Evolutionary conservation across 2,797 vertebrate genomes (phyloP), one percentile per base, ranked within the genome.

Genomic region (Falco concolor): DNA sequence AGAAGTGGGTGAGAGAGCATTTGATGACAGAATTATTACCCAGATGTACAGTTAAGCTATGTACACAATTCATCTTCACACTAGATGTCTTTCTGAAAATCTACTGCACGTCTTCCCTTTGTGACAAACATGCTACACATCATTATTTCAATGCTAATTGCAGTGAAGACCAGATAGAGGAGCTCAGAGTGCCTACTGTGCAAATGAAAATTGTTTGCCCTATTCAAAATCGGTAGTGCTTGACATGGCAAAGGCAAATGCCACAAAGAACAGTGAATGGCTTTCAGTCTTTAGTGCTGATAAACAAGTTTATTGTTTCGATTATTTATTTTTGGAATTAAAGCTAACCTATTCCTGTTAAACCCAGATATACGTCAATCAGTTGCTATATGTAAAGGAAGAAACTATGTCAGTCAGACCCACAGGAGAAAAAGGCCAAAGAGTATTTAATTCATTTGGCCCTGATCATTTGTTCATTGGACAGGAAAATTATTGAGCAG

Each of bases 111-210:
- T 54, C 56, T 75, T 95, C 54, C 17, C 20, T 86, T 80, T 77
- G 38, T 87, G 78, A 74, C 1, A 0, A 94, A 65, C 5, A 1
- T 27, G 53, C 74, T 83, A 61, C 57, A 68, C 2, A 1, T 81
- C 60, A 64, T 83, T 90, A 92, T 94, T 91, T 92, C 84, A 80
- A 16, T 42, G 60, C 61, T 94, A 89, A 89, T 90, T 93, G 68
- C 75, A 90, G 70, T 15, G 19, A 36, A 74, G 64, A 81, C 44
- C 72, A 87, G 70, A 74, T 7, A 90, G 74, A 84, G 77, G 52
- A 85, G 81, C 27, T 92, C 65, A 78, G 75, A 83, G 40, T 68
- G 57, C 74, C 61, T 89, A 59, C 72, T 61, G 75, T 65, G 84
- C 60, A 65, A 93, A 47, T 65, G 44, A 82, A 92, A 87, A 94